Conservation (phyloP, 1,140 invertebrate genomes). For the Apocrypta bakeri region DNA sequence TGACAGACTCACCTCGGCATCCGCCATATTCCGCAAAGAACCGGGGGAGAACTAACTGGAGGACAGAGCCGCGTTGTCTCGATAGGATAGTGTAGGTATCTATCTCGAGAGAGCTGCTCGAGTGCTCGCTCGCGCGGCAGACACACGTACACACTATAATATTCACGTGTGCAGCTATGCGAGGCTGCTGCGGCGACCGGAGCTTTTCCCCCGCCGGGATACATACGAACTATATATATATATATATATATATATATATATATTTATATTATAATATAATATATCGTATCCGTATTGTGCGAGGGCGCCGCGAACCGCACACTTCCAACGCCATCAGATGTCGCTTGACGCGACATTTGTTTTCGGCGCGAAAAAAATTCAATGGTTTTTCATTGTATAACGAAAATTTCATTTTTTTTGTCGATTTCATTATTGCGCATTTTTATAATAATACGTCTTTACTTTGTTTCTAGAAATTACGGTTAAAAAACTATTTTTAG, state of each 20-base stretch:
- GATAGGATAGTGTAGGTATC: background rate
- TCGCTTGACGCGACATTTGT: too few relatives aligned
- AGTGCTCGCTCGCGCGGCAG: background rate
- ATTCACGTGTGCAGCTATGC: background rate
- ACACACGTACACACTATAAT: conserved; percentile 15
- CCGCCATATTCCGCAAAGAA: conserved; percentile 70
- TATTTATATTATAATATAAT: background rate
- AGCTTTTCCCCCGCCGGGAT: background rate
- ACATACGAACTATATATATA: too few relatives aligned
- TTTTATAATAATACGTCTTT: too few relatives aligned
- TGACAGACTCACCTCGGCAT: conserved; percentile 70
- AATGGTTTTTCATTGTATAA: too few relatives aligned
- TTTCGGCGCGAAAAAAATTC: too few relatives aligned
- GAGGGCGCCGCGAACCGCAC: background rate
- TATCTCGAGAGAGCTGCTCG: background rate
- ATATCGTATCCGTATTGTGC: too few relatives aligned
- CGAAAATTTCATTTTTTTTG: too few relatives aligned
- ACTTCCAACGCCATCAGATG: too few relatives aligned
- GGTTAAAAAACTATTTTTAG: too few relatives aligned
- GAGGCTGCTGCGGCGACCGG: background rate
- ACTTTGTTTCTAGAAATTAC: too few relatives aligned
- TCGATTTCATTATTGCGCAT: too few relatives aligned
- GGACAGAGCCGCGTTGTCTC: background rate
- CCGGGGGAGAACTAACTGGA: conserved; percentile 47
- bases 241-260: background rate